A percentile compares a stretch with the other conserved stretches of the same genome.
Evolutionary conservation across 2,797 vertebrate genomes (phyloP).

Genomic region (Neomorphus geoffroyi): DNA sequence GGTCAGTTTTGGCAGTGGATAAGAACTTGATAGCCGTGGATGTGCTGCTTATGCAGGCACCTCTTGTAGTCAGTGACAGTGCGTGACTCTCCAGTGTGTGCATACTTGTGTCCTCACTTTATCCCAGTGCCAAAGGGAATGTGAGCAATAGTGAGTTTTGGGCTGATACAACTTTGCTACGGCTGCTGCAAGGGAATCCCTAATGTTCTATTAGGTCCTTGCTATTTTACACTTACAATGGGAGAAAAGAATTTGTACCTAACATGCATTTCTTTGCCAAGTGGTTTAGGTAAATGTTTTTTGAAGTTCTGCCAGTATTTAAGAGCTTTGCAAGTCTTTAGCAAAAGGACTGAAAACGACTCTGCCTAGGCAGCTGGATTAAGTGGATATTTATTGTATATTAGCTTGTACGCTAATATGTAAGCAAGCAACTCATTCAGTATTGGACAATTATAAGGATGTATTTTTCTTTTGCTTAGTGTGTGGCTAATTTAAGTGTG

Average conservation of each 20-base stretch:
- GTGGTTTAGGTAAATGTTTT: neutral
- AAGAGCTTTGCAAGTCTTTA: neutral
- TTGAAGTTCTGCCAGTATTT: neutral
- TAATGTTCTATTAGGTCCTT: neutral
- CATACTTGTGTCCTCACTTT: neutral
- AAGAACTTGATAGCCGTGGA: neutral
- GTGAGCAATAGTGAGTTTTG: neutral
- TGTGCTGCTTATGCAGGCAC: neutral
- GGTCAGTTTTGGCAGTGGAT: neutral
- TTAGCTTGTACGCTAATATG: neutral
- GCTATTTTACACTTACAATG: neutral
- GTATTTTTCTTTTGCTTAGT: conserved; percentile 1
- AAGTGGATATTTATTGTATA: neutral
- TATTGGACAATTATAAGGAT: neutral
- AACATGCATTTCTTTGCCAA: neutral
- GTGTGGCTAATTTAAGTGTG: neutral
- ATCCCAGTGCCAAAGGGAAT: neutral
- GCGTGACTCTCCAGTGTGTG: neutral
- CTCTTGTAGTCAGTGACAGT: neutral
- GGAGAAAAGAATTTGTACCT: neutral
- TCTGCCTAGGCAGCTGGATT: neutral
- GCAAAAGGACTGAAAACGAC: neutral
- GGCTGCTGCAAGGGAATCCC: neutral
- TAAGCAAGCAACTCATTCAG: neutral
- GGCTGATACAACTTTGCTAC: neutral